phyloP scores from a whole-genome alignment of 2,797 vertebrate species.

The Urophycis tenuis region DNA sequence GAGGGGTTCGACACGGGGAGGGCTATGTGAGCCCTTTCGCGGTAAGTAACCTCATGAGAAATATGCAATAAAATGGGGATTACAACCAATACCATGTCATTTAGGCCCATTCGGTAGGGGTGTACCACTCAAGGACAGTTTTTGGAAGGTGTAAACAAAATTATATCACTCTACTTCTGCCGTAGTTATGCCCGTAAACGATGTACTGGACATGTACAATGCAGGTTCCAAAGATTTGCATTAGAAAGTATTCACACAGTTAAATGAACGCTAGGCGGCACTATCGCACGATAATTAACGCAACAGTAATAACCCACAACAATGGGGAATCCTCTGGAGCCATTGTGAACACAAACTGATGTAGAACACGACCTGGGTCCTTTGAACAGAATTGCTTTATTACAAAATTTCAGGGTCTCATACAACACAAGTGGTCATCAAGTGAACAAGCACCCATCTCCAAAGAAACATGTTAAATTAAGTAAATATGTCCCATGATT shows the following conservation, averaged over 20 bases:
- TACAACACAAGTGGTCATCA: slow-evolving; percentile 36
- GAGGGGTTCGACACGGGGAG: background rate
- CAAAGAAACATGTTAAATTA: slow-evolving; percentile 34
- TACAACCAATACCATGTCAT: background rate
- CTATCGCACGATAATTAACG: background rate
- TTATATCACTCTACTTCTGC: no score
- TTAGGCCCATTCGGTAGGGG: no score
- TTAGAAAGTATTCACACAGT: background rate
- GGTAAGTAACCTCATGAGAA: background rate
- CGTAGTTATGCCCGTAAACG: no score
- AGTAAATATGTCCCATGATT: background rate
- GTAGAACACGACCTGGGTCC: slow-evolving; percentile 9
- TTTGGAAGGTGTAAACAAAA: no score
- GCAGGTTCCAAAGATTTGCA: no score
- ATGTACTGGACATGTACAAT: no score
- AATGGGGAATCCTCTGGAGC: background rate
- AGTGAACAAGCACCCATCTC: slow-evolving; percentile 38
- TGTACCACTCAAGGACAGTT: no score
- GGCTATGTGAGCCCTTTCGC: background rate
- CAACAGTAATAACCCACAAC: background rate
- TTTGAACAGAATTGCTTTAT: slow-evolving; percentile 58
- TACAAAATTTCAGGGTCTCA: slow-evolving; percentile 48
- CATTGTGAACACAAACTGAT: background rate
- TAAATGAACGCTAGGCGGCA: background rate
- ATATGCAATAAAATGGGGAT: background rate